These are phyloP conservation scores for Orius insidiosus DNA, from an alignment of 1,140 invertebrate species.

Conservation along the genomic window DNA sequence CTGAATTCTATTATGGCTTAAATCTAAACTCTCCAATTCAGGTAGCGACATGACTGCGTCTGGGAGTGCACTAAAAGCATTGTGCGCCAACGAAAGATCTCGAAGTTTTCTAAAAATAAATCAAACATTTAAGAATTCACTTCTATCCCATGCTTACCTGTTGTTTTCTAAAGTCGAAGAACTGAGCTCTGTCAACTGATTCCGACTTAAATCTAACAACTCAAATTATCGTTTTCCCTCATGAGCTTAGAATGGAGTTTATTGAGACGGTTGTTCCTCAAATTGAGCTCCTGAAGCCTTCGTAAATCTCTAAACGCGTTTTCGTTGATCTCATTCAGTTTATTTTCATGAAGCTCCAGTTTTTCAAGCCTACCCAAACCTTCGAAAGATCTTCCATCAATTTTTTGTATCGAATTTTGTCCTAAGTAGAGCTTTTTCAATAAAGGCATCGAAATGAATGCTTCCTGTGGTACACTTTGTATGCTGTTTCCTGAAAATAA, in stretches of 20 bases:
- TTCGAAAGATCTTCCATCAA: slow-evolving; percentile 44
- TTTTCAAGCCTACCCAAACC: slow-evolving; percentile 52
- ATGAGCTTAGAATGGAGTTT: slow-evolving; percentile 47
- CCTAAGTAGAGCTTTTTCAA: slow-evolving; percentile 55
- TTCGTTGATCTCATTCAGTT: slow-evolving; percentile 44
- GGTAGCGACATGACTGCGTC: slow-evolving; percentile 45
- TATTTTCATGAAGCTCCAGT: slow-evolving; percentile 60
- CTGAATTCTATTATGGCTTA: slow-evolving; percentile 45
- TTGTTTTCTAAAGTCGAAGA: slow-evolving; percentile 43
- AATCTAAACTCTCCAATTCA: slow-evolving; percentile 48
- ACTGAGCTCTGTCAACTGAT: slow-evolving; percentile 50
- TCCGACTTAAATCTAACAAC: slow-evolving; percentile 56
- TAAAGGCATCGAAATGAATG: slow-evolving; percentile 45
- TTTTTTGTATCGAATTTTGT: slow-evolving; percentile 51
- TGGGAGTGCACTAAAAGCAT: slow-evolving; percentile 53
- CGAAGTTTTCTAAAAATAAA: slow-evolving; percentile 38
- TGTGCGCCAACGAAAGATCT: slow-evolving; percentile 58
- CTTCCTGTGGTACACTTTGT: slow-evolving; percentile 43
- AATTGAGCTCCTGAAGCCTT: slow-evolving; percentile 40
- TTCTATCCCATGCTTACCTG: slow-evolving; percentile 28
- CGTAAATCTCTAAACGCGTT: slow-evolving; percentile 43
- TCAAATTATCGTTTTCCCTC: slow-evolving; percentile 41
- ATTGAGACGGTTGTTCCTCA: slow-evolving; percentile 59
- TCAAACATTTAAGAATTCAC: too few relatives aligned
- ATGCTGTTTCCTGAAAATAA: slow-evolving; percentile 41